These are phyloP conservation scores for Austrolebias charrua DNA, from an alignment of 2,797 vertebrate species.

Conservation along the genomic window DNA sequence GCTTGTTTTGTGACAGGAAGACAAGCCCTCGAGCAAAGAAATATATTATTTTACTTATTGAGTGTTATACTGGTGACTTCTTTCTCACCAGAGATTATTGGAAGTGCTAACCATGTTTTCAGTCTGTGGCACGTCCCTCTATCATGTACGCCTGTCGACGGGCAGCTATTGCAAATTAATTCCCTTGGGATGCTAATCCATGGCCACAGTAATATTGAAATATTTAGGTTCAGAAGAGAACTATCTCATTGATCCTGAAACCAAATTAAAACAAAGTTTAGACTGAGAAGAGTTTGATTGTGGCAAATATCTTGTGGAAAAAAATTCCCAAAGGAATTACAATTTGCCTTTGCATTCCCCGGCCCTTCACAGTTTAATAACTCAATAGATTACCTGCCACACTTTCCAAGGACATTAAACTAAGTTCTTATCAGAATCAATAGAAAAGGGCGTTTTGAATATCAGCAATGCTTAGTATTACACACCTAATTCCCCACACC, in stretches of 20 bases:
- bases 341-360: conserved; percentile 64
- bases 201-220: conserved; percentile 39
- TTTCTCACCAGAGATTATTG: conserved; percentile 49
- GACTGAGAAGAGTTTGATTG: conserved; percentile 38
- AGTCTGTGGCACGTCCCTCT: conserved; percentile 49
- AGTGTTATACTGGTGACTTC: conserved; percentile 41
- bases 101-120: conserved; percentile 57
- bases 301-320: conserved; percentile 40
- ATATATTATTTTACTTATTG: conserved; percentile 26
- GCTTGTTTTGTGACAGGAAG: conserved; percentile 46
- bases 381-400: conserved; percentile 79
- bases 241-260: conserved; percentile 56
- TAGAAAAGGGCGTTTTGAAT: conserved; percentile 71
- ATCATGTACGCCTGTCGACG: conserved; percentile 51
- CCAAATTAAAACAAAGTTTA: conserved; percentile 32
- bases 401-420: conserved; percentile 81
- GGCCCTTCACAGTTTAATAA: conserved; percentile 80
- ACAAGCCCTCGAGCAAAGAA: conserved; percentile 44
- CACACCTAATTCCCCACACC: conserved; percentile 77
- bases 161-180: conserved; percentile 62
- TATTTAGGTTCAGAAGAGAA: conserved; percentile 48
- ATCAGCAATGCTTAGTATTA: conserved; percentile 73
- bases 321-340: conserved; percentile 62
- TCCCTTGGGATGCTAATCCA: conserved; percentile 50
- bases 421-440: conserved; percentile 74